These are phyloP conservation scores for Diuraphis noxia DNA, from an alignment of 1,140 invertebrate genomes.

Conservation along the genomic window DNA sequence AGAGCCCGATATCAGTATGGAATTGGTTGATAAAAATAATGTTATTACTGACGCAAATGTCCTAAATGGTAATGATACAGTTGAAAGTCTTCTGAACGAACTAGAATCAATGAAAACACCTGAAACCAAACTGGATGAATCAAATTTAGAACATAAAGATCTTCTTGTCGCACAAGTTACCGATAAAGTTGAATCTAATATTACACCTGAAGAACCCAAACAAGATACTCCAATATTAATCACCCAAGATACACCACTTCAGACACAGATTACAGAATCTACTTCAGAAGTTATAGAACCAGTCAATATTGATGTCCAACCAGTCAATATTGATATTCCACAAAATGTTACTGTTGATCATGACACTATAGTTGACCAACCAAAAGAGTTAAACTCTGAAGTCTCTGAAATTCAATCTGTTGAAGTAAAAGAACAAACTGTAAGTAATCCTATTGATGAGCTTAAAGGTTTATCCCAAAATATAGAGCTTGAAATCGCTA, in stretches of 20 bases:
- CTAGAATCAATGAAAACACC: slow-evolving; percentile 50
- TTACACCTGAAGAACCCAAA: background rate
- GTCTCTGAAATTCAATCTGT: background rate
- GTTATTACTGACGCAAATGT: background rate
- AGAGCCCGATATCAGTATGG: slow-evolving; percentile 52
- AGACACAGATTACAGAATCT: background rate
- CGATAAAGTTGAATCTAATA: background rate
- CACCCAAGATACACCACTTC: background rate
- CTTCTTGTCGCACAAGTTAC: background rate
- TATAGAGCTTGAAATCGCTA: background rate
- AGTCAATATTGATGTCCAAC: background rate
- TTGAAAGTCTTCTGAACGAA: slow-evolving; percentile 36
- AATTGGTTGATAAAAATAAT: slow-evolving; percentile 4
- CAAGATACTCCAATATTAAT: slow-evolving; percentile 15
- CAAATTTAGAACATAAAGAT: background rate
- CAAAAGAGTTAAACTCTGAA: background rate
- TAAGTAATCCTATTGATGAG: background rate
- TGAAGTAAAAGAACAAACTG: slow-evolving; percentile 15
- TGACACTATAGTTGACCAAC: background rate
- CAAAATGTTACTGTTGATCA: background rate
- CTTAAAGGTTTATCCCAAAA: slow-evolving; percentile 7
- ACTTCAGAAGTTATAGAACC: background rate
- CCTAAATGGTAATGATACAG: slow-evolving; percentile 35
- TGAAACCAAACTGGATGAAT: slow-evolving; percentile 26
- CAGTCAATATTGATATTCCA: no score